Percentiles rank a stretch among this genome's conserved stretches.
Evolutionary conservation across 2,113 vertebrate genomes (phyloP).

Genomic region (Corythoichthys haematopterus): DNA sequence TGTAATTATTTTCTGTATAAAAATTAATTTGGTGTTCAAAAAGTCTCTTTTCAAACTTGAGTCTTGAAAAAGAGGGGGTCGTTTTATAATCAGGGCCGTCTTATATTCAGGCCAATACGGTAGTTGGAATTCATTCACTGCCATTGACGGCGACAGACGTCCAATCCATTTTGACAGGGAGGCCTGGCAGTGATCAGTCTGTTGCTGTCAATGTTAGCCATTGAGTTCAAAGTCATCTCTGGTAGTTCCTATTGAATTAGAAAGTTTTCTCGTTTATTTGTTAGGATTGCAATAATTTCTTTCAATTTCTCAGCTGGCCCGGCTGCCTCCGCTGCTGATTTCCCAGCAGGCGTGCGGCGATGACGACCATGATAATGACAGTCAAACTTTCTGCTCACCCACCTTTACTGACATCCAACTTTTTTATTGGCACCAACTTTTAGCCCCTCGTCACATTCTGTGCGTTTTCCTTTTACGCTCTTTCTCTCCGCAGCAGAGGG

Average conservation of each 20-base stretch:
- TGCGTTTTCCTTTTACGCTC: not conserved
- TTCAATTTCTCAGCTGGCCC: not conserved
- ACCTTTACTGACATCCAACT: not conserved
- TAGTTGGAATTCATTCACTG: too few species aligned
- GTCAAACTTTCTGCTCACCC: not conserved
- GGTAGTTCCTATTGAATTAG: not conserved
- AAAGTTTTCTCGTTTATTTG: not conserved
- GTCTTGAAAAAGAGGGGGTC: too few species aligned
- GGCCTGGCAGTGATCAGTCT: too few species aligned
- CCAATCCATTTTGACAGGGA: too few species aligned
- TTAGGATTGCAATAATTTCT: not conserved
- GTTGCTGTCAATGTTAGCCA: too few species aligned
- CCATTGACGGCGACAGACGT: too few species aligned
- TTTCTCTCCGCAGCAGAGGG: not conserved
- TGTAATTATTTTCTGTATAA: too few species aligned
- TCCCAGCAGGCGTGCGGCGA: not conserved
- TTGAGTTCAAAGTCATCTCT: too few species aligned
- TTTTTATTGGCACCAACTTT: not conserved
- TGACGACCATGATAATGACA: not conserved
- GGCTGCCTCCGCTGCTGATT: not conserved
- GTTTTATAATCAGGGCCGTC: too few species aligned
- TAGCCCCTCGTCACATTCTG: not conserved
- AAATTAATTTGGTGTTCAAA: too few species aligned
- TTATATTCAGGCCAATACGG: too few species aligned
- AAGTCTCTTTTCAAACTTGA: too few species aligned